These are phyloP conservation scores for Lordiphosa mommai DNA, from an alignment of 1,140 invertebrate species.

Conservation along the genomic window DNA sequence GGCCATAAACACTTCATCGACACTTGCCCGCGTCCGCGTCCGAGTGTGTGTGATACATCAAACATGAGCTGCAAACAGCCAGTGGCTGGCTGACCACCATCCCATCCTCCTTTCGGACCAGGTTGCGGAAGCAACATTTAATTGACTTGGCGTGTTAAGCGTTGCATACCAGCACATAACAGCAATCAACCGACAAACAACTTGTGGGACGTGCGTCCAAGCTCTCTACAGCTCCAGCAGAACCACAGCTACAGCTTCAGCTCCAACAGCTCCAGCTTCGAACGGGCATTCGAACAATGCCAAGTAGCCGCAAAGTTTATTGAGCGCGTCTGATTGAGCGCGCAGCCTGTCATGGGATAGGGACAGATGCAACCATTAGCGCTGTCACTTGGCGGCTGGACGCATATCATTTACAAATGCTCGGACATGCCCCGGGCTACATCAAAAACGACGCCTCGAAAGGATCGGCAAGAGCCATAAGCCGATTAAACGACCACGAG, in stretches of 20 bases:
- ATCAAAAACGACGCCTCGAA: constrained; percentile 4
- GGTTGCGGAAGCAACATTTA: constrained; percentile 72
- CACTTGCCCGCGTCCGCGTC: constrained; percentile 22
- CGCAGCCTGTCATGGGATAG: constrained; percentile 4
- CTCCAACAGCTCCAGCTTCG: constrained; percentile 3
- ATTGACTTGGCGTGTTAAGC: constrained; percentile 76
- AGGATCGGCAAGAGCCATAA: not conserved
- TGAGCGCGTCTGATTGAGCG: constrained; percentile 62
- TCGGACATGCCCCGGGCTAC: constrained; percentile 1
- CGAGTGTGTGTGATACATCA: constrained; percentile 42
- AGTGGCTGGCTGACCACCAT: constrained; percentile 4
- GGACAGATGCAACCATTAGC: constrained; percentile 3
- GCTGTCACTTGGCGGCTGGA: constrained; percentile 2
- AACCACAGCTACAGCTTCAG: constrained; percentile 12
- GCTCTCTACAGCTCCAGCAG: not conserved
- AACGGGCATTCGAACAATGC: constrained; percentile 55
- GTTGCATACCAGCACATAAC: constrained; percentile 68
- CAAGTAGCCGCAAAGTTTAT: constrained; percentile 66
- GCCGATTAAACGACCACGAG: not conserved
- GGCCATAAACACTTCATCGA: constrained; percentile 69
- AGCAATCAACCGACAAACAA: constrained; percentile 67
- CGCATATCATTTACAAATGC: constrained; percentile 8
- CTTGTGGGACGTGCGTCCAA: constrained; percentile 42
- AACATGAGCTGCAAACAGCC: constrained; percentile 42
- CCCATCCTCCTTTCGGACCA: constrained; percentile 39